Evolutionary conservation across 2,888 invertebrate genomes (phyloP).

Genomic region (Cyclophora albipunctata): DNA sequence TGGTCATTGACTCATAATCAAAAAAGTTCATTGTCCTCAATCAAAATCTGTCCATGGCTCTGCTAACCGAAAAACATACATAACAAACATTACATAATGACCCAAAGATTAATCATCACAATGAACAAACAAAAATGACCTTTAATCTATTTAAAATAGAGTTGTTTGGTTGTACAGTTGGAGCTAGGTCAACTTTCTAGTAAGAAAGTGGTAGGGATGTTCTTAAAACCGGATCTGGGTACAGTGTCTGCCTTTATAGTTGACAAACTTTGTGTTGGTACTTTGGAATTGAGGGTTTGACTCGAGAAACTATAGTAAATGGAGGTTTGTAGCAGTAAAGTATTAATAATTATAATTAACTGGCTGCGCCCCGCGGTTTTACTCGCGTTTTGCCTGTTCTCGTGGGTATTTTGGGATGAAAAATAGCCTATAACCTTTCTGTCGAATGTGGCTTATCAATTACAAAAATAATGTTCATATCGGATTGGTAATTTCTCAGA

Average conservation of each 20-base stretch:
- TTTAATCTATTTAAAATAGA: conserved; percentile 1
- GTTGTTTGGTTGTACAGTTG: conserved; percentile 2
- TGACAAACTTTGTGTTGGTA: conserved; percentile 21
- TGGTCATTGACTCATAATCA: conserved; percentile 11
- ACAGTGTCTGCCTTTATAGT: conserved; percentile 1
- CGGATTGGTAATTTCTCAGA: too few species aligned
- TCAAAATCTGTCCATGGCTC: conserved; percentile 20
- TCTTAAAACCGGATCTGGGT: conserved; percentile 37
- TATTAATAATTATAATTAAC: too few species aligned
- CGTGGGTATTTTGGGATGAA: too few species aligned
- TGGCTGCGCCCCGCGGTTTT: too few species aligned
- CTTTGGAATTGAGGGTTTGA: conserved; percentile 5
- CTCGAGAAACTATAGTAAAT: too few species aligned
- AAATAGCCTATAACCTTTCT: too few species aligned
- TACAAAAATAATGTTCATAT: too few species aligned
- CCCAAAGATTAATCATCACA: conserved; percentile 26
- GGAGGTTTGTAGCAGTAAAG: too few species aligned
- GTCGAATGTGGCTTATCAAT: too few species aligned
- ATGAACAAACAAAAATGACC: conserved; percentile 10
- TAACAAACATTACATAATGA: conserved; percentile 40
- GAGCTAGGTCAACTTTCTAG: conserved; percentile 37
- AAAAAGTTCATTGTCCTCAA: conserved; percentile 22
- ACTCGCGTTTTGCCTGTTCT: too few species aligned
- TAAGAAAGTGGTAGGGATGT: conserved; percentile 37
- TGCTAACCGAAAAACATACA: conserved; percentile 60